A percentile compares a stretch with the other conserved stretches of the same genome.
These are phyloP conservation scores for Meloidogyne exigua DNA, from an alignment of 1,140 invertebrate genomes.

Conservation along the genomic window DNA sequence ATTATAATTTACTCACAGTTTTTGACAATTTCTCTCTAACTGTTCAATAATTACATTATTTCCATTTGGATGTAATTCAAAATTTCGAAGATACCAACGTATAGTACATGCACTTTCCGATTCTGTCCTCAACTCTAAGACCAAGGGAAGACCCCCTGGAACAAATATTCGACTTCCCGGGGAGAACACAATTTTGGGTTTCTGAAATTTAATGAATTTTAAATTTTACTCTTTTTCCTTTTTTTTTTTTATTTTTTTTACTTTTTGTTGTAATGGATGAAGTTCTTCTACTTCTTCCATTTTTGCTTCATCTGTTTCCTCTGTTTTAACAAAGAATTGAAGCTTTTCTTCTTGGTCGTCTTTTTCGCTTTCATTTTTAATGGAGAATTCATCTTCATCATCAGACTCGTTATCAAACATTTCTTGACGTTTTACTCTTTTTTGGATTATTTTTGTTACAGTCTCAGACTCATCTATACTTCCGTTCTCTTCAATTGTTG, in stretches of 20 bases:
- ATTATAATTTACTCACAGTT: not conserved
- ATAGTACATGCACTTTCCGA: slow-evolving; percentile 23
- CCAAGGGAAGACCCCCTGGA: slow-evolving; percentile 35
- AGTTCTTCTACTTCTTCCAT: slow-evolving; percentile 3
- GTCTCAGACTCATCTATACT: slow-evolving; percentile 3
- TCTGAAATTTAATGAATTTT: not conserved
- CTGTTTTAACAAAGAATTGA: not conserved
- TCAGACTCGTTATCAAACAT: slow-evolving; percentile 17
- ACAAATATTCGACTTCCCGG: slow-evolving; percentile 40
- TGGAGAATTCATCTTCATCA: slow-evolving; percentile 27
- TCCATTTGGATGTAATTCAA: slow-evolving; percentile 43
- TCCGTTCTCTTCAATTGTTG: not conserved
- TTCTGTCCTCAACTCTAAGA: slow-evolving; percentile 31
- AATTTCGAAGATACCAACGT: slow-evolving; percentile 55
- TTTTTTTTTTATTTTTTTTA: not conserved
- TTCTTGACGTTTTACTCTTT: slow-evolving; percentile 8
- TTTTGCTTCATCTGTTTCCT: not conserved
- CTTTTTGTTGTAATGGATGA: slow-evolving; percentile 9
- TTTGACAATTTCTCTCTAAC: slow-evolving; percentile 16
- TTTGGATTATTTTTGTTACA: slow-evolving; percentile 11
- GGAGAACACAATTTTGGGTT: slow-evolving; percentile 28
- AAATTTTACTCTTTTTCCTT: not conserved
- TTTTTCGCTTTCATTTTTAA: slow-evolving; percentile 27
- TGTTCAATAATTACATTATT: slow-evolving; percentile 13
- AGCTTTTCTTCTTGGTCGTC: not conserved